Percentiles rank a stretch among this genome's conserved stretches.
Conservation (phyloP, 2,113 vertebrate genomes). For the Garra rufa region DNA sequence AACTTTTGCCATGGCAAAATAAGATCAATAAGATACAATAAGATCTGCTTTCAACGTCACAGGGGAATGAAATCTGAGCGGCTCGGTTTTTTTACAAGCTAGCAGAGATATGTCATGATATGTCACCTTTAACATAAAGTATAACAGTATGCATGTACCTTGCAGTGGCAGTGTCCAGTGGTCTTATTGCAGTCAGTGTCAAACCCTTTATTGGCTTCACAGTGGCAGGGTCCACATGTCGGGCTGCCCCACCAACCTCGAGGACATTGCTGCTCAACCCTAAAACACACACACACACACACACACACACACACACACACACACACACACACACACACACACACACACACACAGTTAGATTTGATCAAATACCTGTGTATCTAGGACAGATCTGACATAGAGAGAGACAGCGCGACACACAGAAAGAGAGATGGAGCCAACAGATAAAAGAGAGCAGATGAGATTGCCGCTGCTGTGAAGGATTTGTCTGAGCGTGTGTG, state of each 20-base stretch:
- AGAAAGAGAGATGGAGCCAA: conserved; percentile 33
- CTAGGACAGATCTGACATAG: conserved; percentile 11
- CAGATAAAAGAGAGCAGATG: conserved; percentile 44
- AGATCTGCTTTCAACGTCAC: too few relatives aligned
- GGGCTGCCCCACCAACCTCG: conserved; percentile 97
- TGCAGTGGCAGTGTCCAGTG: conserved; percentile 92
- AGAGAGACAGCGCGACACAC: not conserved
- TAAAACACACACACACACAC: too few relatives aligned
- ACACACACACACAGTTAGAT: conserved; percentile 40
- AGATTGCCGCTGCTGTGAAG: conserved; percentile 23
- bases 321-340: conserved; percentile 35
- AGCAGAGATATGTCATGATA: too few relatives aligned
- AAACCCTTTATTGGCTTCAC: conserved; percentile 90
- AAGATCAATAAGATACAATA: too few relatives aligned
- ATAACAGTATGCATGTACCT: conserved; percentile 78
- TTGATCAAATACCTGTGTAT: conserved; percentile 21
- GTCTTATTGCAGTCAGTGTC: conserved; percentile 96
- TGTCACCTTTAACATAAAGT: not conserved
- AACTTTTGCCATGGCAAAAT: too few relatives aligned
- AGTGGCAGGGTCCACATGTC: conserved; percentile 94
- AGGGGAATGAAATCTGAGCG: too few relatives aligned
- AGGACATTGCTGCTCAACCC: conserved; percentile 95
- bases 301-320: too few relatives aligned
- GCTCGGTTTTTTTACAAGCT: too few relatives aligned
- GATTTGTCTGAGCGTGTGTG: not conserved